Base-by-base conservation (phyloP, 2,888 invertebrate species). In the Crocallis elinguaria region DNA sequence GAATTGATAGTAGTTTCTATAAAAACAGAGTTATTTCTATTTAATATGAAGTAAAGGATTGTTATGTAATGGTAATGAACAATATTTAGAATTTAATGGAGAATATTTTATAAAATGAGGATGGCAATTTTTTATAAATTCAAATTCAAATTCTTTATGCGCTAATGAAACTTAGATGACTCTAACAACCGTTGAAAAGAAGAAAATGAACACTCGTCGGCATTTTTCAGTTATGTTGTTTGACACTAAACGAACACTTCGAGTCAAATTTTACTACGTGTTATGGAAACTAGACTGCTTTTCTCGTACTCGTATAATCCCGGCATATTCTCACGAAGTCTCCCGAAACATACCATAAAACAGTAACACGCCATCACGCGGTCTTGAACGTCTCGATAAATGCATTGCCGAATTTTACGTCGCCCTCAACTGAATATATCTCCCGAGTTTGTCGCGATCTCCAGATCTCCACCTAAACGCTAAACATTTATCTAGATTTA, bases 381-480 rank as follows among this genome's bases (percentile, higher is more conserved):
- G 39, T 56, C 51, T 49, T 48, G 54, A 60, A 57, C 49, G 57
- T 37, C 51, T 54, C 63, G 54, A 64, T 64, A 61, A 62, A 60
- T 62, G 62, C 64, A 64, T 54, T 52, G 49, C 57, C 61, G 56
- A 62, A 64, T 57, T 62, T 64, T 64, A 64, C 48, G 52, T 60
- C 56, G 58, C 54, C 49, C 52, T 52, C 52, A 53, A 38, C 45
- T 39, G 54, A 43, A 43, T 44, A 52, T 51, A 53, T 50, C 52
- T 49, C 41, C 29, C 21, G 45, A 41, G 38, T 43, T 38, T 42
- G 49, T 60, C 60, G 56, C 48, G 48, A 57, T 52, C 55, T 56
- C 45, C 43, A 51, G 44, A 57, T 58, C 51, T 49, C 49, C 38
- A 48, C 45, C 53, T 53, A 56, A 60, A 60, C 56, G 56, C 57